Conservation (phyloP, 2,888 invertebrate species). For the Lycophotia porphyrea region DNA sequence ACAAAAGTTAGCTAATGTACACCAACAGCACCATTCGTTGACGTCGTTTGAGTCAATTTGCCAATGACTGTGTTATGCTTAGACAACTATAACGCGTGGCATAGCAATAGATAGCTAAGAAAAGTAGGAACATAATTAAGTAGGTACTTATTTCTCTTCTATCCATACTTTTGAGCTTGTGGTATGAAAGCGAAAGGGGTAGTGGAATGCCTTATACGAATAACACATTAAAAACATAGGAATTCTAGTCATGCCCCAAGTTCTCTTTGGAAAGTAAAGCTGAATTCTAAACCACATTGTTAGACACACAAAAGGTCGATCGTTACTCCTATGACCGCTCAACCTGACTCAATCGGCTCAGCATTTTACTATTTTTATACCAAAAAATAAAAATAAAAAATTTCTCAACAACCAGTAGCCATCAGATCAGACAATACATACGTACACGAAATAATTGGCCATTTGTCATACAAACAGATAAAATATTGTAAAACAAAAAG, state of each 20-base stretch:
- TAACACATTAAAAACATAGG: background rate
- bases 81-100: background rate
- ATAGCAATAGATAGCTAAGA: background rate
- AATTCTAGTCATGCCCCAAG: background rate
- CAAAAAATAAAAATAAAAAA: constrained; percentile 22
- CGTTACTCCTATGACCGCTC: constrained; percentile 15
- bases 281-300: constrained; percentile 6
- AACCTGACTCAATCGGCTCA: constrained; percentile 9
- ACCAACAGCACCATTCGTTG: background rate
- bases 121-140: background rate
- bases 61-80: background rate
- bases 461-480: constrained; percentile 59
- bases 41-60: background rate
- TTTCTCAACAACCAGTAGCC: constrained; percentile 18
- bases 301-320: constrained; percentile 17
- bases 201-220: background rate
- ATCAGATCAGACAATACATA: constrained; percentile 44
- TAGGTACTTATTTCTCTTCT: background rate
- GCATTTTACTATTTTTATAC: background rate
- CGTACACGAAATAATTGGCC: constrained; percentile 55
- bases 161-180: background rate
- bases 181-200: background rate
- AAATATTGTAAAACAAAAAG: constrained; percentile 62
- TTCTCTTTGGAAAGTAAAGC: background rate
- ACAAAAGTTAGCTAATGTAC: background rate